These are phyloP conservation scores for Macrocentrus cingulum DNA, from an alignment of 1,140 invertebrate species.

Conservation along the genomic window DNA sequence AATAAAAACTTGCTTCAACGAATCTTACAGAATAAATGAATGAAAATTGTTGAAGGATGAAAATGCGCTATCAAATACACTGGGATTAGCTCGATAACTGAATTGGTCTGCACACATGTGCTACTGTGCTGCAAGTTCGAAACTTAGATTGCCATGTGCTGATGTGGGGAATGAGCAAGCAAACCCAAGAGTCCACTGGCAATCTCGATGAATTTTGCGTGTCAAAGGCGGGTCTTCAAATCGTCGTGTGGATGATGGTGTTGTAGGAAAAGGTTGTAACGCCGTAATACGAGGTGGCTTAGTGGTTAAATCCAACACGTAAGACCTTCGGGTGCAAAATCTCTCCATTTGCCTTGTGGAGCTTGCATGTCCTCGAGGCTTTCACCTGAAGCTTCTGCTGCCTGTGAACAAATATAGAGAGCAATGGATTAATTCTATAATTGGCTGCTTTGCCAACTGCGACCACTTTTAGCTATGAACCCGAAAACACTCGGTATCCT, in stretches of 20 bases:
- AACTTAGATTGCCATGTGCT: constrained; percentile 43
- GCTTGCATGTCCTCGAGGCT: constrained; percentile 11
- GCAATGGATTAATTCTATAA: constrained; percentile 48
- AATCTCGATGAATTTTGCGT: constrained; percentile 21
- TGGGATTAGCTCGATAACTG: constrained; percentile 26
- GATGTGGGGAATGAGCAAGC: neutral
- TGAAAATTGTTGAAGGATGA: constrained; percentile 12
- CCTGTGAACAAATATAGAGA: constrained; percentile 22
- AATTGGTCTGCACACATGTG: neutral
- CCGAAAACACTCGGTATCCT: too few relatives aligned
- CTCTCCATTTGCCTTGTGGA: constrained; percentile 33
- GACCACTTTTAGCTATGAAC: neutral
- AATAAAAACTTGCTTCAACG: constrained; percentile 13
- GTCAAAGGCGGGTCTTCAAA: neutral
- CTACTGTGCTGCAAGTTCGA: constrained; percentile 28
- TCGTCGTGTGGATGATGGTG: neutral
- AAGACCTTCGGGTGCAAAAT: constrained; percentile 39
- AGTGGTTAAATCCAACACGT: constrained; percentile 44
- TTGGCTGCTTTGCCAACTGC: constrained; percentile 37
- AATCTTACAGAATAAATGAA: constrained; percentile 13
- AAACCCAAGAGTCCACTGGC: neutral
- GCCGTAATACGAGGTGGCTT: constrained; percentile 41
- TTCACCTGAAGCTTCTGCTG: constrained; percentile 5
- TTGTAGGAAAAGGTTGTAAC: constrained; percentile 31
- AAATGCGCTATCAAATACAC: too few relatives aligned